Conservation (phyloP, 2,888 invertebrate genomes). For the Heliconius ethilla region DNA sequence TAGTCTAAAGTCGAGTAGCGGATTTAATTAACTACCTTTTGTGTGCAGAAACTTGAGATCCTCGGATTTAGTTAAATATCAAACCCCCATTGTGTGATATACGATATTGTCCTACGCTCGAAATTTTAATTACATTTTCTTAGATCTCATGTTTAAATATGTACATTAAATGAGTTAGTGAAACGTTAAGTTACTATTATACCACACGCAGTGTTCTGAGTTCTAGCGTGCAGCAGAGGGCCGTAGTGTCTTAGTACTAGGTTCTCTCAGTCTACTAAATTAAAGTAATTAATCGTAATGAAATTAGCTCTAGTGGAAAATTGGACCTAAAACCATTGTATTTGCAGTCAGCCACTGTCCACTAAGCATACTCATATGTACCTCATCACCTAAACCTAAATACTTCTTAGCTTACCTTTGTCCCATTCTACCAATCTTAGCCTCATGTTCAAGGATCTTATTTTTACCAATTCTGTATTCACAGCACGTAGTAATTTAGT, state of each 20-base stretch:
- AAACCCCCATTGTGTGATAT: slow-evolving; percentile 38
- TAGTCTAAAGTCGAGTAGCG: slow-evolving; percentile 35
- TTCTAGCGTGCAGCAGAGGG: too few species aligned
- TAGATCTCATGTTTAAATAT: background rate
- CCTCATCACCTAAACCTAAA: background rate
- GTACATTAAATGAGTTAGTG: background rate
- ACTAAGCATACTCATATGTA: too few species aligned
- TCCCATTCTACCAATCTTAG: background rate
- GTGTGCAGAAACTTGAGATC: slow-evolving; percentile 38
- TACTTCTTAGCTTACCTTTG: background rate
- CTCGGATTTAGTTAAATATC: slow-evolving; percentile 53
- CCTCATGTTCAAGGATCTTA: background rate
- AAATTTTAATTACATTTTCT: slow-evolving; percentile 29
- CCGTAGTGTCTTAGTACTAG: too few species aligned
- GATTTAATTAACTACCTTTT: slow-evolving; percentile 49
- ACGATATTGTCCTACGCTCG: slow-evolving; percentile 38
- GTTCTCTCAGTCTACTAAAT: too few species aligned
- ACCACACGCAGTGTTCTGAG: too few species aligned
- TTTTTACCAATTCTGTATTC: slow-evolving; percentile 1
- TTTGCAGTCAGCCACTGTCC: too few species aligned
- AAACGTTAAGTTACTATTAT: too few species aligned
- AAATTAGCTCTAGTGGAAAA: too few species aligned
- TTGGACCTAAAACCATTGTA: too few species aligned
- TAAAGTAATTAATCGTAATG: background rate
- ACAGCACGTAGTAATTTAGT: background rate